Evolutionary conservation across 2,797 vertebrate species (phyloP).

Genomic region (Halcyon smyrnensis): DNA sequence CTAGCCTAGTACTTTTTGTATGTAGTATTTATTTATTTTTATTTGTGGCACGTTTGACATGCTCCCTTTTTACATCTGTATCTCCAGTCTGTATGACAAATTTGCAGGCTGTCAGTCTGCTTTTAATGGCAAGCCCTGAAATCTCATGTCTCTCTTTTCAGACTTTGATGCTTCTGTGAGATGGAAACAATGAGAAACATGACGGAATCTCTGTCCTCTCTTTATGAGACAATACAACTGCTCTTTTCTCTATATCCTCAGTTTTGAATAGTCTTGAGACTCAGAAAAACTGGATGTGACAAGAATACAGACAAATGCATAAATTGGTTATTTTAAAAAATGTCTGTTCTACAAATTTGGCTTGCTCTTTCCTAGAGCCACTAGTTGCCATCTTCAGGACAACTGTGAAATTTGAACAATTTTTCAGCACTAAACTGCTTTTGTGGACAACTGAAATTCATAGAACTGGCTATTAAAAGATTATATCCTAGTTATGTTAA

Average conservation of each 20-base stretch:
- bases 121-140: background rate
- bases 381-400: background rate
- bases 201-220: background rate
- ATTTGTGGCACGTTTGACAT: background rate
- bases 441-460: background rate
- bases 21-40: background rate
- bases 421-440: background rate
- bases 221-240: background rate
- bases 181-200: background rate
- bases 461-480: background rate
- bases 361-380: background rate
- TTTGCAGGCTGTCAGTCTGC: background rate
- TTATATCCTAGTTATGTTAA: background rate
- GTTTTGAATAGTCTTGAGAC: background rate
- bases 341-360: background rate
- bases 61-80: background rate
- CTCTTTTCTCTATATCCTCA: background rate
- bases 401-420: background rate
- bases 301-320: background rate
- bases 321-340: background rate
- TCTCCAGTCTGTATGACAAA: background rate
- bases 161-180: background rate
- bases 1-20: background rate
- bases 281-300: background rate
- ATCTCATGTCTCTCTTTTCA: background rate